These are phyloP conservation scores for Climacteris rufus DNA, from an alignment of 2,113 vertebrate genomes.

Conservation along the genomic window DNA sequence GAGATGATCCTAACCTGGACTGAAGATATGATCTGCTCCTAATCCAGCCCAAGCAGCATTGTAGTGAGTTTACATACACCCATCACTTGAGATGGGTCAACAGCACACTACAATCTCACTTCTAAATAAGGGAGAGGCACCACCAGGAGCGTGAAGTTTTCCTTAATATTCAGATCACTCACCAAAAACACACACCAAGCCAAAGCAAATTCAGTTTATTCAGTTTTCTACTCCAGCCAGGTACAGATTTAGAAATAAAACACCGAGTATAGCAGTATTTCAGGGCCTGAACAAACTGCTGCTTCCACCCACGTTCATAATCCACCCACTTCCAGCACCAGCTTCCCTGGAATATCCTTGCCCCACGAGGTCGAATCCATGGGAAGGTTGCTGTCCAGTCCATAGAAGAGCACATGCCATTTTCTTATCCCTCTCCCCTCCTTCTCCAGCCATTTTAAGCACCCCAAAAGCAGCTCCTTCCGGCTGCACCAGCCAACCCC, in stretches of 20 bases:
- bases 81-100: fast-evolving
- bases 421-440: fast-evolving
- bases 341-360: fast-evolving
- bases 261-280: fast-evolving
- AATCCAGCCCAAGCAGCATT: fast-evolving
- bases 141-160: fast-evolving
- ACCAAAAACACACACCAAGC: neutral
- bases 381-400: fast-evolving
- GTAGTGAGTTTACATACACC: fast-evolving
- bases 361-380: fast-evolving
- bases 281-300: fast-evolving
- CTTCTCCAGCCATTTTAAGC: fast-evolving
- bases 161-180: fast-evolving
- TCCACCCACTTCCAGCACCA: fast-evolving
- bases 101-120: neutral
- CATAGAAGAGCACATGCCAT: fast-evolving
- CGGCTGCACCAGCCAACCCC: neutral
- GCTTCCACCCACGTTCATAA: fast-evolving
- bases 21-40: fast-evolving
- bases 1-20: fast-evolving
- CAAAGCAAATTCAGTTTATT: neutral
- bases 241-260: neutral
- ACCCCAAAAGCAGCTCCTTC: neutral
- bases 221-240: neutral
- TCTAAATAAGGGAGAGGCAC: neutral